A percentile compares a stretch with the other conserved stretches of the same genome.
phyloP scores from a whole-genome alignment of 2,113 vertebrate species.

The Syngnathus scovelli region DNA sequence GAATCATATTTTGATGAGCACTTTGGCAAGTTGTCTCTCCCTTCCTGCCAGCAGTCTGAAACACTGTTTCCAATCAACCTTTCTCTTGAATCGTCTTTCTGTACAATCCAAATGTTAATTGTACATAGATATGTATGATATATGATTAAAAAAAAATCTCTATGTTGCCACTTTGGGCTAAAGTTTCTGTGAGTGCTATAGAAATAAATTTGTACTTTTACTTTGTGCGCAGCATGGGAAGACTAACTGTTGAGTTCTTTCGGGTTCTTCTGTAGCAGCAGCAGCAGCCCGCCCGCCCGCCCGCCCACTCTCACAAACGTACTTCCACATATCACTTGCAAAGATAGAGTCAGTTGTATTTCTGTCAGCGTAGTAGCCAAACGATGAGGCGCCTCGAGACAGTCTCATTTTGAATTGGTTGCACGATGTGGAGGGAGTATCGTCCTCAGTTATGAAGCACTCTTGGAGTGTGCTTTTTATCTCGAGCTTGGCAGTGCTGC shows the following conservation, averaged over 20 bases:
- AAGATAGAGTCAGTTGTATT: slow-evolving; percentile 41
- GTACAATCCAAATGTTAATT: slow-evolving; percentile 72
- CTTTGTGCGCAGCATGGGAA: slow-evolving; percentile 14
- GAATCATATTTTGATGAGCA: slow-evolving; percentile 57
- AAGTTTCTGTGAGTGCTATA: background rate
- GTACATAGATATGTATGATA: slow-evolving; percentile 76
- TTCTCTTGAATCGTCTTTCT: slow-evolving; percentile 68
- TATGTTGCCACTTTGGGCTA: slow-evolving; percentile 49
- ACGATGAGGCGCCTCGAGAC: slow-evolving; percentile 9
- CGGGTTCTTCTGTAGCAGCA: slow-evolving; percentile 7
- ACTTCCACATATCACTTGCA: slow-evolving; percentile 1
- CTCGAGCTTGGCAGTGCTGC: slow-evolving; percentile 22
- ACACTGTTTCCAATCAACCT: slow-evolving; percentile 74
- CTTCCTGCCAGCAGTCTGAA: slow-evolving; percentile 64
- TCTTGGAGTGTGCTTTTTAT: slow-evolving; percentile 11
- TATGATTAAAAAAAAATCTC: slow-evolving; percentile 71
- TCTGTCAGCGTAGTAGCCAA: slow-evolving; percentile 1
- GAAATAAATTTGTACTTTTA: background rate
- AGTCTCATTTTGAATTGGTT: background rate
- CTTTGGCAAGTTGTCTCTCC: slow-evolving; percentile 63
- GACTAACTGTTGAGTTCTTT: background rate
- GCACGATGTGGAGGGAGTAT: background rate
- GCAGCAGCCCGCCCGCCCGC: slow-evolving; percentile 23
- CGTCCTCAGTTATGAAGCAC: slow-evolving; percentile 32
- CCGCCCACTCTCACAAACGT: background rate